Evolutionary conservation across 2,888 invertebrate species (phyloP).

Genomic region (Cinara cedri): DNA sequence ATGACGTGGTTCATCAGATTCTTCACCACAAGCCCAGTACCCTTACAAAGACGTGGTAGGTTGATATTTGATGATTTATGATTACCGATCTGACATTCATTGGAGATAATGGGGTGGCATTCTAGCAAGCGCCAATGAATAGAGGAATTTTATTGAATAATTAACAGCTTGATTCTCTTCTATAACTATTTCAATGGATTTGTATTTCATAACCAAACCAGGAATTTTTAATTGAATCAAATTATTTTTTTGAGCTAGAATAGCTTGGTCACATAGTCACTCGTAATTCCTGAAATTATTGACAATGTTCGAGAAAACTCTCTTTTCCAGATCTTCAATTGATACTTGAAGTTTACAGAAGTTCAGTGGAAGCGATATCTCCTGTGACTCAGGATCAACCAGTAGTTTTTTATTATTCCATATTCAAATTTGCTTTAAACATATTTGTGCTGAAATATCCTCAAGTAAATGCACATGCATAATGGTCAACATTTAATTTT

Average conservation of each 20-base stretch:
- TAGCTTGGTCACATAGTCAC: slow-evolving; percentile 53
- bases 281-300: slow-evolving; percentile 37
- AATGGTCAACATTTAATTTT: too few relatives aligned
- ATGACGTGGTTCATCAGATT: too few relatives aligned
- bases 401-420: neutral
- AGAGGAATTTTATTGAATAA: too few relatives aligned
- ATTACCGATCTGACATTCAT: too few relatives aligned
- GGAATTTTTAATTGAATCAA: slow-evolving; percentile 37
- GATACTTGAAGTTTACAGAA: neutral
- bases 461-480: too few relatives aligned
- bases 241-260: slow-evolving; percentile 53
- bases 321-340: neutral
- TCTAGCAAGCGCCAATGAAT: too few relatives aligned
- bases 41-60: too few relatives aligned
- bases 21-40: too few relatives aligned
- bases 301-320: slow-evolving; percentile 32
- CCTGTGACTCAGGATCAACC: neutral
- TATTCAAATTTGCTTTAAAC: neutral
- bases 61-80: too few relatives aligned
- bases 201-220: neutral
- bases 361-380: neutral
- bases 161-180: too few relatives aligned
- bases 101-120: too few relatives aligned
- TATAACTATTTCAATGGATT: too few relatives aligned
- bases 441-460: neutral